phyloP scores from a whole-genome alignment of 2,113 vertebrate genomes.

The Callorhinus ursinus region DNA sequence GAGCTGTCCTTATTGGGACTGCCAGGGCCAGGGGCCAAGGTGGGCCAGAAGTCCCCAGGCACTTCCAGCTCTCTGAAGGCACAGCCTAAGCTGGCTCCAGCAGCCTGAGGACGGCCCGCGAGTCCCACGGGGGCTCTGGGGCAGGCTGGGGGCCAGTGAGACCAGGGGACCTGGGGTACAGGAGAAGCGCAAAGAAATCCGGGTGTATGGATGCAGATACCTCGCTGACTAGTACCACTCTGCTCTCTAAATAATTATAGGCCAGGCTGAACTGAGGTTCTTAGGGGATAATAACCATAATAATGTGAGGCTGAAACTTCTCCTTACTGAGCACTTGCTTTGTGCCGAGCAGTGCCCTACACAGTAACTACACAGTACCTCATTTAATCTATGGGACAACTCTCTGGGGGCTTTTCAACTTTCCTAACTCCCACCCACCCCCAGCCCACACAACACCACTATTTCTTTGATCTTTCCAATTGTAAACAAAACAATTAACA shows the following conservation, averaged over 20 bases:
- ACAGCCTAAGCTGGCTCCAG: background rate
- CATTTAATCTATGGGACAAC: background rate
- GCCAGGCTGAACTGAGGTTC: background rate
- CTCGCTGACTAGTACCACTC: fast-evolving
- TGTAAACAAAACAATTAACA: background rate
- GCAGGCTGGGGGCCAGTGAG: background rate
- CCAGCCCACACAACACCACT: background rate
- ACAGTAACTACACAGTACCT: background rate
- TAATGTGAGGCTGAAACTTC: background rate
- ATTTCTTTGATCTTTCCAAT: background rate
- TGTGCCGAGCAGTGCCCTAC: background rate
- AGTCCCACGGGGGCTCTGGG: background rate
- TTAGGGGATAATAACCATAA: background rate
- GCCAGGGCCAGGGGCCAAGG: background rate
- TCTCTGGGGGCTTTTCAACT: background rate
- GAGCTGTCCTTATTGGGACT: background rate
- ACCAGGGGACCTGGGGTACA: background rate
- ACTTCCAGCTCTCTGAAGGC: background rate
- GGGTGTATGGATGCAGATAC: fast-evolving
- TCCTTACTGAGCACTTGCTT: background rate
- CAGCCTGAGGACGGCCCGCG: background rate
- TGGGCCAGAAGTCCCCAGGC: background rate
- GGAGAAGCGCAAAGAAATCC: background rate
- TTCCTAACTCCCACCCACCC: background rate
- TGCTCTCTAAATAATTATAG: background rate